A percentile compares a stretch with the other conserved stretches of the same genome.
Conservation (phyloP, 2,888 invertebrate genomes). For the Lepidochrysops patricia region DNA sequence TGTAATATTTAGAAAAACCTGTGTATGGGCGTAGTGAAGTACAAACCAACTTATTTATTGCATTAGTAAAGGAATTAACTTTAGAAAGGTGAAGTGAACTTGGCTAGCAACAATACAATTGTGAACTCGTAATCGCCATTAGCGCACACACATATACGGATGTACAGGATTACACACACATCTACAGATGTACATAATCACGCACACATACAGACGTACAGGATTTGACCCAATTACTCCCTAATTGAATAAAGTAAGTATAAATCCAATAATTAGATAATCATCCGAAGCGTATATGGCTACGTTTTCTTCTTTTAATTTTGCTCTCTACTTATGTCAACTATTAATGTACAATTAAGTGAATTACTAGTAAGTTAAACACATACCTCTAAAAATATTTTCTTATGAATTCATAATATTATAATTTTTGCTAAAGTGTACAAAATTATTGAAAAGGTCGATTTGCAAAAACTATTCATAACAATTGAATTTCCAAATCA, state of each 20-base stretch:
- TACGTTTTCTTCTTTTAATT: not conserved
- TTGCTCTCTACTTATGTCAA: not conserved
- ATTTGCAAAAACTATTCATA: not conserved
- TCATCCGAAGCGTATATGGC: not conserved
- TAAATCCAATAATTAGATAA: not conserved
- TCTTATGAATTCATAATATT: too few relatives aligned
- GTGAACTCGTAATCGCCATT: not conserved
- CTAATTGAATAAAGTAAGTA: constrained; percentile 5
- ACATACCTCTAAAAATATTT: too few relatives aligned
- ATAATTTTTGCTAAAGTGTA: too few relatives aligned
- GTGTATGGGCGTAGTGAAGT: not conserved
- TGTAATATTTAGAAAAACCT: too few relatives aligned
- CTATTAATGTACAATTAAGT: not conserved
- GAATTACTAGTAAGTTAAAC: too few relatives aligned
- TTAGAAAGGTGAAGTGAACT: not conserved
- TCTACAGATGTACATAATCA: not conserved
- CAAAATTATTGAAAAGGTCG: too few relatives aligned
- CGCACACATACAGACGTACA: not conserved
- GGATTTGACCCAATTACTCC: not conserved
- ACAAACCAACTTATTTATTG: not conserved
- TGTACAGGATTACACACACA: not conserved
- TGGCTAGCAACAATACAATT: not conserved
- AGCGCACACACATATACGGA: not conserved
- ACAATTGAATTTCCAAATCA: not conserved
- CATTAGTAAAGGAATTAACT: not conserved